Conservation (phyloP, 2,113 vertebrate genomes). For the Gobius niger region DNA sequence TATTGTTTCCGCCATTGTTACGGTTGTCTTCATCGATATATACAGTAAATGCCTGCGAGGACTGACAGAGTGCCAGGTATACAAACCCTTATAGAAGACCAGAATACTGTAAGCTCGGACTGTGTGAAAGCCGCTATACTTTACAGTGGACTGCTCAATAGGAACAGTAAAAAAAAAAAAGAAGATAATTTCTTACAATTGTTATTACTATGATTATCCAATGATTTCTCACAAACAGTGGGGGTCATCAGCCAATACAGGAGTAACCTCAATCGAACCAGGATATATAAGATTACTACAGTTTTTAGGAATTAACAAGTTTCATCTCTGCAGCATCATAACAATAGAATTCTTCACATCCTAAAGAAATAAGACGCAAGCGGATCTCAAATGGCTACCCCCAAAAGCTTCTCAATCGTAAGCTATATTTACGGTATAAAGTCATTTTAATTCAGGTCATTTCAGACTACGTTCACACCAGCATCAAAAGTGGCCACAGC, state of each 20-base stretch:
- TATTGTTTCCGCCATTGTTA: conserved; percentile 47
- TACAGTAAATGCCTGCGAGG: conserved; percentile 70
- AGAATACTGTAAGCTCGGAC: conserved; percentile 82
- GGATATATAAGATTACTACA: conserved; percentile 63
- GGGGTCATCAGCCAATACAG: conserved; percentile 76
- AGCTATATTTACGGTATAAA: neutral
- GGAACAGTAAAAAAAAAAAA: conserved; percentile 52
- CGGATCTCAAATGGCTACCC: conserved; percentile 52
- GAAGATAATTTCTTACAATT: conserved; percentile 73
- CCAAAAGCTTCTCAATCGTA: conserved; percentile 47
- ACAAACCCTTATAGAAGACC: conserved; percentile 74
- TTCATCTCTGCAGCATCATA: conserved; percentile 58
- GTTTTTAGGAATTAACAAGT: conserved; percentile 49
- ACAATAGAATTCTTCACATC: conserved; percentile 73
- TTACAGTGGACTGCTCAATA: conserved; percentile 82
- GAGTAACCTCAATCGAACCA: conserved; percentile 74
- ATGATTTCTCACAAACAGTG: conserved; percentile 76
- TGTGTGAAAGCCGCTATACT: conserved; percentile 65
- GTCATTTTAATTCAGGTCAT: neutral
- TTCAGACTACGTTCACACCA: neutral
- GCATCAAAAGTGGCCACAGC: neutral
- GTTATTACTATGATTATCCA: conserved; percentile 54
- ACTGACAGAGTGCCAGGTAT: conserved; percentile 65
- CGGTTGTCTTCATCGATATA: conserved; percentile 66
- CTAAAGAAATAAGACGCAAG: conserved; percentile 68